Evolutionary conservation across 1,140 invertebrate genomes (phyloP), one percentile per base, ranked within the genome.

Genomic region (Hypothenemus hampei): DNA sequence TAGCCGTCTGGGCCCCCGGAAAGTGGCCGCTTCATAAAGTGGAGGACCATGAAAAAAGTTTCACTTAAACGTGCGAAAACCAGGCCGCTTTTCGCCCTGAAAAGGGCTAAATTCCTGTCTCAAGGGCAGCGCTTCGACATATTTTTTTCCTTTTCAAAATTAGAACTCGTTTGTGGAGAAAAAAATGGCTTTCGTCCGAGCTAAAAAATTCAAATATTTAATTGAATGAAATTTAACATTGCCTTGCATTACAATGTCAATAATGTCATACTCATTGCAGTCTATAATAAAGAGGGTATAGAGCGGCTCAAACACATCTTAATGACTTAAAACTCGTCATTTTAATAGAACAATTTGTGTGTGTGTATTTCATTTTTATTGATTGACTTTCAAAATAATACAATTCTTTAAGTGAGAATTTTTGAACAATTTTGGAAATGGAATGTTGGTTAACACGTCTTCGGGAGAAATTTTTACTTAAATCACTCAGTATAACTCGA

Each of bases 1-100:
- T 54, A 54, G 51, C 33, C 51, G 51, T 37, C 51, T 40, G 51
- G 29, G 26, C 26, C 22, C 22, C 29, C 31, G 35, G 35, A 49
- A 49, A 40, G 13, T 11, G 26, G 26, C 13, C 26, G 10, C 10
- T 31, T 31, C 26, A 18, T 26, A n/a, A 24, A 6, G 6, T 29
- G 44, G 33, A 46, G 44, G 44, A 46, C 26, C 44, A 13, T 37
- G 33, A 39, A 48, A 36, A 39, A 37, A 48, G 46, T 37, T 48
- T 48, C 31, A 24, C 15, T 48, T 37, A 37, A 48, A 48, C 31
- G 36, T 31, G 46, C 31, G 46, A 48, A 47, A 48, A 33, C 33
- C 10, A 39, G 46, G 46, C 46, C 46, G 37, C 46, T 48, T 36
- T 47, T 47, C 10, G 4, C 22, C 43, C 24, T 19, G 5, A 24